Base-by-base conservation (phyloP, 2,888 invertebrate genomes). In the Philaethria dido region DNA sequence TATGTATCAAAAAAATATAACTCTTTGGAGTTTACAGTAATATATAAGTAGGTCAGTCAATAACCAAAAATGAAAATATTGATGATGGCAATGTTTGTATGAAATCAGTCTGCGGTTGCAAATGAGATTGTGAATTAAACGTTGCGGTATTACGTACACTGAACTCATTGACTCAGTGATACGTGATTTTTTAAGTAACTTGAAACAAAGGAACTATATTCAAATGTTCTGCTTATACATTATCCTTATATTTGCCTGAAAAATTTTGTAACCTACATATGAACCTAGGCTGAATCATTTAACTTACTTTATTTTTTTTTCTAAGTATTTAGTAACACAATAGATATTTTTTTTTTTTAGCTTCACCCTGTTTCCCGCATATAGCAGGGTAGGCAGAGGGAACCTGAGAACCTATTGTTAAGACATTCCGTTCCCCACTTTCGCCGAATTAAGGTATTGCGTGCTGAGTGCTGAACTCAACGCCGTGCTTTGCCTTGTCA, bases 21-120 rank as follows among this genome's bases (percentile, higher is more conserved):
- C 6, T 29, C 6, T 39, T 39, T 39, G 39, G 13, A 3, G 13
- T 6, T 39, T 39, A 39, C 13, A 39, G 13, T 6, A 13, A 13
- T 13, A 11, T 39, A 13, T 13, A 2, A 2, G 6, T 39, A 39
- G 13, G 1, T 13, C n/a, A 39, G 6, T 13, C 1, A 39, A 0
- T 29, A 50, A 3, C 25, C 25, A 50, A 29, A 50, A 48, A 22
- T 2, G 0, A 20, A 16, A 52, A 29, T 16, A 25, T 52, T 29
- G 11, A 13, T 52, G 29, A 18, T 52, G 16, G 16, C 52, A 52
- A n/a, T 52, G 29, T 33, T 52, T 52, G 29, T 11, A 29, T 52
- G 52, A 52, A 52, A 52, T 52, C 52, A 52, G 52, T 13, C 8
- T 52, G 52, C 29, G 52, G 52, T 52, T 52, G 29, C 11, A 33